Percentiles rank a stretch among this genome's conserved stretches.
Conservation (phyloP, 2,888 invertebrate species). For the Mayetiola destructor region DNA sequence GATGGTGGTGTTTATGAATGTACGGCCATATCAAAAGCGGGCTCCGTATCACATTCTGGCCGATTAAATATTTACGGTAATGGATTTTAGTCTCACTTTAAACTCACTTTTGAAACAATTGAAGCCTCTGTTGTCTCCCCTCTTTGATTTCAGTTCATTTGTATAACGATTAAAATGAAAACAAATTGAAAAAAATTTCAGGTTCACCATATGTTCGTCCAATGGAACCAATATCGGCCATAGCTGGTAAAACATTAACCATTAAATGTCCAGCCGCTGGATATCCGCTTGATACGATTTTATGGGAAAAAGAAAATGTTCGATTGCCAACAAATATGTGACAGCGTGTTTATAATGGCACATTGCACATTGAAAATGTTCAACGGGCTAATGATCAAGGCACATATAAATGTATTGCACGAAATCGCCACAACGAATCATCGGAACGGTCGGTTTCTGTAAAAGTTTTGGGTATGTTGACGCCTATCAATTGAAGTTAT, state of each 20-base stretch:
- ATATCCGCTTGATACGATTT: slow-evolving; percentile 69
- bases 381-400: slow-evolving; percentile 74
- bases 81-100: neutral
- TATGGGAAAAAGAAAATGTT: slow-evolving; percentile 74
- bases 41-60: slow-evolving; percentile 64
- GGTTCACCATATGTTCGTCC: slow-evolving; percentile 69
- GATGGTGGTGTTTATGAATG: slow-evolving; percentile 83
- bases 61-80: slow-evolving; percentile 71
- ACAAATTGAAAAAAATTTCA: slow-evolving; percentile 21
- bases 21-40: slow-evolving; percentile 62
- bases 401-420: slow-evolving; percentile 78
- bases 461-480: slow-evolving; percentile 48
- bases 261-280: slow-evolving; percentile 85
- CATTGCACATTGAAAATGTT: slow-evolving; percentile 67
- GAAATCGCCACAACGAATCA: slow-evolving; percentile 64
- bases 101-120: too few relatives aligned
- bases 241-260: slow-evolving; percentile 63
- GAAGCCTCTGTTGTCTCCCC: too few relatives aligned
- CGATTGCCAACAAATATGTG: slow-evolving; percentile 69
- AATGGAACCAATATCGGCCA: slow-evolving; percentile 72
- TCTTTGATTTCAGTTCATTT: too few relatives aligned
- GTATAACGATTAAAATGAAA: too few relatives aligned
- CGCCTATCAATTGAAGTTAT: neutral
- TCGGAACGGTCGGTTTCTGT: slow-evolving; percentile 59
- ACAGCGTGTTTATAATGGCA: slow-evolving; percentile 74